Conservation (phyloP, 30 jellyfish, hydroid and myxozoan genomes). For the Hydractinia echinata region DNA sequence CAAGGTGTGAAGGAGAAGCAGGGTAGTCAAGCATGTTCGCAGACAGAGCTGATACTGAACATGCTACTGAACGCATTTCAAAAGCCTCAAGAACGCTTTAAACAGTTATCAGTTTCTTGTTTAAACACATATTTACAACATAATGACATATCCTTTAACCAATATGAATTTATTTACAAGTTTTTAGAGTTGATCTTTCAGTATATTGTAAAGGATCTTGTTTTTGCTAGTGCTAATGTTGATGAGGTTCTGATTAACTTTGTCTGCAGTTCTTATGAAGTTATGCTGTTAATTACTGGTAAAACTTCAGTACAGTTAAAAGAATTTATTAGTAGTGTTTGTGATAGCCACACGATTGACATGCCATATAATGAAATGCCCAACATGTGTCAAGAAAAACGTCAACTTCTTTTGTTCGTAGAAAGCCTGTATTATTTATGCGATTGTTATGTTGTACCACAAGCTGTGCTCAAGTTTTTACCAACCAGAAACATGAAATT, state of each 20-base stretch:
- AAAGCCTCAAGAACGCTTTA: neutral
- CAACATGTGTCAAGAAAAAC: neutral
- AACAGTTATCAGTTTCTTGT: slow-evolving; percentile 21
- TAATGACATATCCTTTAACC: neutral
- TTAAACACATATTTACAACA: neutral
- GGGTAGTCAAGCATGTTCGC: neutral
- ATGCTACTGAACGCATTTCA: neutral
- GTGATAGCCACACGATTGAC: no score
- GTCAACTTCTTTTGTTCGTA: neutral
- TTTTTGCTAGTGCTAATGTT: neutral
- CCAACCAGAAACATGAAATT: slow-evolving; percentile 14
- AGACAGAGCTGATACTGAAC: neutral
- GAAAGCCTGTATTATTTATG: slow-evolving; percentile 9
- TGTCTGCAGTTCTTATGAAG: neutral
- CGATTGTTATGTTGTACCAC: slow-evolving; percentile 54
- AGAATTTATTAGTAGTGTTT: no score
- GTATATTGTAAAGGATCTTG: neutral
- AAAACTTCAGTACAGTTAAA: neutral
- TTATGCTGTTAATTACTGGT: neutral
- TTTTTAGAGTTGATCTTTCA: neutral
- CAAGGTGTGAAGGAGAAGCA: neutral
- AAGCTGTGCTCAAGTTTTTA: slow-evolving; percentile 47
- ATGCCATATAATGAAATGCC: neutral
- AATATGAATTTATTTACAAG: neutral
- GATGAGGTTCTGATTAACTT: neutral